Base-by-base conservation (phyloP, 2,113 vertebrate genomes). In the Oenanthe melanoleuca region DNA sequence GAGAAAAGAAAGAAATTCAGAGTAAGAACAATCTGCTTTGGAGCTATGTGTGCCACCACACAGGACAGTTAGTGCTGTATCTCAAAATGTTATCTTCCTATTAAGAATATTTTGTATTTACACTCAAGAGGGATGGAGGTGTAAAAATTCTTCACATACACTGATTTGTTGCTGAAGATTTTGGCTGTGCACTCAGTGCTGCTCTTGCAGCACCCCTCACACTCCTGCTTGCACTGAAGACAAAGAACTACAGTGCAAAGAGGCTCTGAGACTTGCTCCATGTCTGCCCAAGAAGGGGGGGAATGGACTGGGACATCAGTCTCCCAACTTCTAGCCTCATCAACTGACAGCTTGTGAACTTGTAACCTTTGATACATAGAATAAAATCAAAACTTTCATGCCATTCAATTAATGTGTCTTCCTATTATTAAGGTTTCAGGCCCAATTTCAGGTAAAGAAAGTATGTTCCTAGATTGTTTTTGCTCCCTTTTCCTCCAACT, bases 1-100 rank as follows among this genome's bases (percentile, higher is more conserved):
- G 33, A 86, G 37, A 15, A 84, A 71, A 91, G 25, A 87, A 84
- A 91, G 44, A 85, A 92, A 67, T 18, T 59, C 65, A 92, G 29
- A 88, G 2, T 22, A 79, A 52, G 28, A 92, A 82, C 13, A 87
- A 75, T 82, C 63, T 60, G 86, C 57, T 87, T 44, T 44, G 47
- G 52, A 91, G 17, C 8, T 89, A 42, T 0, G 0, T n/a, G 38
- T 64, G 15, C 4, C 40, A 56, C 33, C 24, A 56, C 1, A 2
- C 37, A 93, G 38, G 33, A 77, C 6, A 93, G 37, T 18, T 50
- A 20, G 16, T 34, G 38, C 21, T 70, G n/a, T 70, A 80, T 59
- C 22, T 55, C 60, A 44, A 18, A 80, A 88, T 22, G 22, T 67
- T 59, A 64, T 50, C 47, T 69, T 87, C 65, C 73, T 24, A 33